Base-by-base conservation (phyloP, 2,888 invertebrate species). In the Stenotaenia linearis region DNA sequence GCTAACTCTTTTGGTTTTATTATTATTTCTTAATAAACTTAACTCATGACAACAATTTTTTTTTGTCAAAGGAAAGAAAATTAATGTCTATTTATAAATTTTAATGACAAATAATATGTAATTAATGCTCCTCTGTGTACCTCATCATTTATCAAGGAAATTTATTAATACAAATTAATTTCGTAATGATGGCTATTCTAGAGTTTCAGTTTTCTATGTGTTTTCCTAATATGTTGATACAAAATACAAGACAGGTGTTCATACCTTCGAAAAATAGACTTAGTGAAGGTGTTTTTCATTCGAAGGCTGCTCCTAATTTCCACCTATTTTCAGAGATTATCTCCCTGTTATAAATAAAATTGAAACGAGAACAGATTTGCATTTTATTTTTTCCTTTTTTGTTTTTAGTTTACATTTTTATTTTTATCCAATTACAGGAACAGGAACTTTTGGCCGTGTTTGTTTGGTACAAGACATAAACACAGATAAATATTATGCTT, bases 381-480 rank as follows among this genome's bases (percentile, higher is more conserved):
- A 74, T 0, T 12, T 74, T 74, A 25, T 74, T 74, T 9, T 74
- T 74, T 74, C 6, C 4, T 74, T 74, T 74, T 56, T 56, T 56
- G 4, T 10, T 56, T 56, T 56, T 74, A 3, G 23, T 74, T 74
- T 74, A n/a, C 25, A 25, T 74, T 74, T 3, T 74, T 74, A 21
- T 74, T 32, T 32, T 5, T 25, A 74, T 25, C n/a, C 23, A n/a
- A n/a, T n/a, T n/a, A n/a, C 69, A 80, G 89, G 89, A 35, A 98
- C 97, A 37, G 98, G 98, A 78, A 98, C 98, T 56, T 98, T 98
- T 87, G 98, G 98, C 75, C 91, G 97, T 80, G 98, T 98, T 35
- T 93, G 96, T 82, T 88, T 98, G 80, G 94, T 95, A 85, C 91
- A 93, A 83, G 94, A 96, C 87, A 93, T 93, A 86, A 90, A 91